Evolutionary conservation across 2,888 invertebrate species (phyloP).

Genomic region (Catocala fraxini): DNA sequence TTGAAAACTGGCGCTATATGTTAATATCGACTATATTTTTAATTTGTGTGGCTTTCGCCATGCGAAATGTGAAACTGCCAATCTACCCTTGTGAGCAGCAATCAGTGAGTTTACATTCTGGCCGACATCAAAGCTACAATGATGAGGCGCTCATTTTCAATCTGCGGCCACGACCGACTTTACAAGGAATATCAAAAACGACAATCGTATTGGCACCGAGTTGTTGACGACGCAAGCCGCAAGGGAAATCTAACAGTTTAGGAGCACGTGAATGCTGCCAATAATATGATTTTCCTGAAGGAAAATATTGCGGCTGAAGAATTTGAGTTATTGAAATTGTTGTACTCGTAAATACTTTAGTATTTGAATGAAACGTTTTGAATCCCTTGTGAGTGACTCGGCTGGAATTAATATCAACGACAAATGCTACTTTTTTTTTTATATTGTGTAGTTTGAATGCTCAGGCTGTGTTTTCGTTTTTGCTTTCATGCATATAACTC

Average conservation of each 20-base stretch:
- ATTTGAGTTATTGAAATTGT: conserved; percentile 15
- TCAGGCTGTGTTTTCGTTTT: neutral
- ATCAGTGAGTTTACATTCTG: neutral
- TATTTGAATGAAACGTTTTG: conserved; percentile 6
- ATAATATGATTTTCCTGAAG: conserved; percentile 39
- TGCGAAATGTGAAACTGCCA: neutral
- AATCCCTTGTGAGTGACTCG: neutral
- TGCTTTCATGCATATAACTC: too few relatives aligned
- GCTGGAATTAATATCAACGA: neutral
- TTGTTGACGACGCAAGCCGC: conserved; percentile 32
- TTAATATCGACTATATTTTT: neutral
- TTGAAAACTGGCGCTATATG: too few relatives aligned
- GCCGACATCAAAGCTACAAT: neutral
- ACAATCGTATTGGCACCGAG: conserved; percentile 7
- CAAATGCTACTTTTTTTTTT: neutral
- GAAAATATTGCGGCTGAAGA: conserved; percentile 26
- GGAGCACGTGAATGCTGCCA: conserved; percentile 37
- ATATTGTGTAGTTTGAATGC: neutral
- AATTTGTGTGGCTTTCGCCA: neutral
- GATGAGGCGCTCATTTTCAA: conserved; percentile 3
- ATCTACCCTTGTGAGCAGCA: neutral
- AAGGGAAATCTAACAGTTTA: conserved; percentile 49
- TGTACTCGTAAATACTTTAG: neutral
- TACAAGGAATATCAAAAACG: conserved; percentile 30
- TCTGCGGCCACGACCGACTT: conserved; percentile 2